Percentiles rank a stretch among this genome's conserved stretches.
phyloP scores from a whole-genome alignment of 2,888 invertebrate genomes.

The Carabus problematicus region DNA sequence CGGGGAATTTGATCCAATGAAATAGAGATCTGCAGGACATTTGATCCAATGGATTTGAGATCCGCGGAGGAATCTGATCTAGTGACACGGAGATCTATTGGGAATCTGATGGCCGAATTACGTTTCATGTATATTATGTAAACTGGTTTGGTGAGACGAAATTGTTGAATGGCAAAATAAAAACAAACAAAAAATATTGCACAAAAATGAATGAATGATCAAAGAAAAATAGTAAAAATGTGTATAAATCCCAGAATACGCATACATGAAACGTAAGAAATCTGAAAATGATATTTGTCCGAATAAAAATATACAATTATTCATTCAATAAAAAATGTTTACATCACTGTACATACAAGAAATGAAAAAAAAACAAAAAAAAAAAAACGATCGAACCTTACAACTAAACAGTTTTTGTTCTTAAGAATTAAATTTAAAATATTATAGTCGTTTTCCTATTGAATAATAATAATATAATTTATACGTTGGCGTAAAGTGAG shows the following conservation, averaged over 20 bases:
- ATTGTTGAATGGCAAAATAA: not conserved
- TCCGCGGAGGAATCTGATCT: no score
- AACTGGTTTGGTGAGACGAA: no score
- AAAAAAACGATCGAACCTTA: constrained; percentile 36
- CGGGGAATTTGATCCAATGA: no score
- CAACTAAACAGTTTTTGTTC: constrained; percentile 39
- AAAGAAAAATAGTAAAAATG: constrained; percentile 24
- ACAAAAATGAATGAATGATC: constrained; percentile 26
- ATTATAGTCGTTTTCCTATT: not conserved
- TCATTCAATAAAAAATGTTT: constrained; percentile 20
- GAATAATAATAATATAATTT: constrained; percentile 12
- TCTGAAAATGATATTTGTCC: constrained; percentile 27
- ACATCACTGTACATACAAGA: constrained; percentile 25
- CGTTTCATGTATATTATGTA: no score
- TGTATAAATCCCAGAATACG: constrained; percentile 2
- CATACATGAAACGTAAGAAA: constrained; percentile 30
- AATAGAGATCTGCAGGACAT: no score
- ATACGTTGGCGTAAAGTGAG: not conserved
- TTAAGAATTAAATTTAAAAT: constrained; percentile 39
- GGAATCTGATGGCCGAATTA: no score
- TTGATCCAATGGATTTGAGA: no score
- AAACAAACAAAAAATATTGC: constrained; percentile 39
- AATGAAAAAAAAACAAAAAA: constrained; percentile 10
- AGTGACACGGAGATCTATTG: no score
- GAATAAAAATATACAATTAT: constrained; percentile 39